Conservation (phyloP, 2,113 vertebrate genomes). For the Hypanus sabinus region DNA sequence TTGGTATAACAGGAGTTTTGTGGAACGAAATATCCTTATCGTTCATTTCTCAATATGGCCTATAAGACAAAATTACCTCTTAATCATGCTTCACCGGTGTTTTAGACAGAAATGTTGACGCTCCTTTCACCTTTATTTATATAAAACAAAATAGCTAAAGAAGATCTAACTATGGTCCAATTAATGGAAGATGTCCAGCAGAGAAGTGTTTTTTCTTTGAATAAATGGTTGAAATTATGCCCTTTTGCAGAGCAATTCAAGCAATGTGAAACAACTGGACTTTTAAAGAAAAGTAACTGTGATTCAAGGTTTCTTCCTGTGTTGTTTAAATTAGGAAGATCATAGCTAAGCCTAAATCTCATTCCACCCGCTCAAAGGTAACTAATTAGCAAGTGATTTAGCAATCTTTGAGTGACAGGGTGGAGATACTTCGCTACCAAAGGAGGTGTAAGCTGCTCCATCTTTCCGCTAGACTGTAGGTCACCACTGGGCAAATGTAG, state of each 20-base stretch:
- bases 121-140: neutral
- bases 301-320: neutral
- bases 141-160: neutral
- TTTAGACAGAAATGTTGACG: neutral
- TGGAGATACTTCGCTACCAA: too few species aligned
- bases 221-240: neutral
- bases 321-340: neutral
- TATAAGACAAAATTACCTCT: neutral
- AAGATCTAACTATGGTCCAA: neutral
- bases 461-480: too few species aligned
- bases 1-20: neutral
- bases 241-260: neutral
- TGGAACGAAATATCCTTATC: neutral
- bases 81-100: neutral
- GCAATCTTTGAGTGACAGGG: too few species aligned
- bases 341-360: neutral
- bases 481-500: too few species aligned
- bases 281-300: neutral
- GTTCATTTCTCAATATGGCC: neutral
- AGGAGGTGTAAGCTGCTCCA: too few species aligned
- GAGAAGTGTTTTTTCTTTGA: neutral
- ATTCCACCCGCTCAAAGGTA: neutral
- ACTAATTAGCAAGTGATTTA: neutral
- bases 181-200: neutral
- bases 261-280: neutral